phyloP scores from a whole-genome alignment of 2,113 vertebrate species.

The Copsychus sechellarum region DNA sequence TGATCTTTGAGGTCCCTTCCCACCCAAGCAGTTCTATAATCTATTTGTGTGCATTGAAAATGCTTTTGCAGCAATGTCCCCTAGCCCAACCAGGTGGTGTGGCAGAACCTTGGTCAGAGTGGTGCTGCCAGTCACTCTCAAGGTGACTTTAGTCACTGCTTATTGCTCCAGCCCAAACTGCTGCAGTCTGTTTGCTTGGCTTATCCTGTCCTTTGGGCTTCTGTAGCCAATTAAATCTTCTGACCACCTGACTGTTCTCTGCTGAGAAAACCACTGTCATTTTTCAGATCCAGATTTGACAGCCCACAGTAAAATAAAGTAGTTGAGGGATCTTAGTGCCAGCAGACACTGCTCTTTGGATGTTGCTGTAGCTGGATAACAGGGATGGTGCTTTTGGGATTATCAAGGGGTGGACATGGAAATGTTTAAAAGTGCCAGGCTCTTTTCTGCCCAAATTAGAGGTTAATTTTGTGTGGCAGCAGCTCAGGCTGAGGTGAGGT shows the following conservation, averaged over 20 bases:
- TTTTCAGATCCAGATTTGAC: background rate
- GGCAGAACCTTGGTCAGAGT: background rate
- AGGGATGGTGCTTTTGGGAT: background rate
- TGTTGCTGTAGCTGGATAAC: background rate
- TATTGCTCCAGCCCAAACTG: background rate
- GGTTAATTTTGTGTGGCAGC: accelerated
- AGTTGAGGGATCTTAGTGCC: background rate
- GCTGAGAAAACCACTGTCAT: background rate
- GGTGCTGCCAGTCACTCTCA: background rate
- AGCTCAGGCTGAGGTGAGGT: background rate
- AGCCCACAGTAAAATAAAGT: background rate
- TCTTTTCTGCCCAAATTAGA: background rate
- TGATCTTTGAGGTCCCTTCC: background rate
- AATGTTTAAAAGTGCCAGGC: accelerated
- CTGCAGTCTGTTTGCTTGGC: background rate
- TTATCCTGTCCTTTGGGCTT: background rate
- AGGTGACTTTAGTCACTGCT: background rate
- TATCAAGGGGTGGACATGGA: background rate
- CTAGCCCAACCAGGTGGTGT: background rate
- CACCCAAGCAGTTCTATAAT: background rate
- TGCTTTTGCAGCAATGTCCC: background rate
- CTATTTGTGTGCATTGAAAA: background rate
- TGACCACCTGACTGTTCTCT: background rate
- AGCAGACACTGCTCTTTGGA: background rate
- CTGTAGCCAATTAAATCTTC: background rate